These are phyloP conservation scores for Nemoura dubitans DNA, from an alignment of 2,888 invertebrate genomes.

Conservation along the genomic window DNA sequence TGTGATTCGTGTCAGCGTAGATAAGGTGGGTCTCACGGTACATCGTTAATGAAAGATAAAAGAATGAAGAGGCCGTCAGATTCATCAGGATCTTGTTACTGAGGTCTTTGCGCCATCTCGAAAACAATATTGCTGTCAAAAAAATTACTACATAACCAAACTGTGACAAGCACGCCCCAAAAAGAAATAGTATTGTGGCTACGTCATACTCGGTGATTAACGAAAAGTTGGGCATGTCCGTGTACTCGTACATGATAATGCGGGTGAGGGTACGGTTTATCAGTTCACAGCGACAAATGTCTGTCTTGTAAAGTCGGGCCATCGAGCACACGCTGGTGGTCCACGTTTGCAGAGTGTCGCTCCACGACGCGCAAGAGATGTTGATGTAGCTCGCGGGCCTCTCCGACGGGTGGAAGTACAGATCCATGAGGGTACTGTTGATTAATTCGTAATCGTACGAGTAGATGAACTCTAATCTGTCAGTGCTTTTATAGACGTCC, in stretches of 20 bases:
- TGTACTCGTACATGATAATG: neutral
- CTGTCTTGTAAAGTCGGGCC: neutral
- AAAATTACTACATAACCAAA: no score
- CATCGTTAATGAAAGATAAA: neutral
- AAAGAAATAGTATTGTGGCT: no score
- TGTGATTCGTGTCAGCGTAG: neutral
- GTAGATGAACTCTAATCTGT: neutral
- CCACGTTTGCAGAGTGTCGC: neutral
- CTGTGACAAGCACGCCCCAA: no score
- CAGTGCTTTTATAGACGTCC: neutral
- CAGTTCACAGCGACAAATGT: neutral
- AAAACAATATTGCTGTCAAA: neutral
- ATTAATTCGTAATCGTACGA: neutral
- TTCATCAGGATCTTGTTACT: conserved; percentile 18
- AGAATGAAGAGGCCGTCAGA: neutral
- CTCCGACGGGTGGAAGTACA: neutral
- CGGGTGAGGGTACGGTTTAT: neutral
- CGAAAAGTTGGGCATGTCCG: neutral
- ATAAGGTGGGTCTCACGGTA: neutral
- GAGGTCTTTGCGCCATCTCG: neutral
- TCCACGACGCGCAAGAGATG: neutral
- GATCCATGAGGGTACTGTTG: neutral
- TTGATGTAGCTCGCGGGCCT: neutral
- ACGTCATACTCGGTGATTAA: neutral
- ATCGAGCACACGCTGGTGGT: neutral